Evolutionary conservation across 1,140 invertebrate genomes (phyloP).

Genomic region (Neomicropteryx cornuta): DNA sequence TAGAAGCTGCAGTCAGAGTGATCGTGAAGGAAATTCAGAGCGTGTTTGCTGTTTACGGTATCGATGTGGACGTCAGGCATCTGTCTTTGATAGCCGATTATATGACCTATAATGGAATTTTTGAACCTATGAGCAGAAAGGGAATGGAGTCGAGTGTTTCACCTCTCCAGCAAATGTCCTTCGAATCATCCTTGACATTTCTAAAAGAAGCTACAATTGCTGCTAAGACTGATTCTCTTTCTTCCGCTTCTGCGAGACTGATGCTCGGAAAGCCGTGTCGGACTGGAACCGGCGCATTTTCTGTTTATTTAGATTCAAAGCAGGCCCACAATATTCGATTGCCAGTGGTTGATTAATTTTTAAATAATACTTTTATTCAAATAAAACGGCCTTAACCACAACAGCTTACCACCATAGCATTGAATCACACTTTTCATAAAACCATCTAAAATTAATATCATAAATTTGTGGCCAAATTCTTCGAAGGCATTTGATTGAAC

Average conservation of each 20-base stretch:
- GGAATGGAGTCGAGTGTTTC: slow-evolving; percentile 83
- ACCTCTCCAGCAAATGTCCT: slow-evolving; percentile 96
- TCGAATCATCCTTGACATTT: slow-evolving; percentile 86
- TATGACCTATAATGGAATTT: slow-evolving; percentile 92
- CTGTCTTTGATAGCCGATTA: slow-evolving; percentile 90
- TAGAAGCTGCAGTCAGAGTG: slow-evolving; percentile 87
- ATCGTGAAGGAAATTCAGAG: slow-evolving; percentile 85
- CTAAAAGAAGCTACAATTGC: slow-evolving; percentile 70
- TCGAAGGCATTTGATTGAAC: too few species aligned
- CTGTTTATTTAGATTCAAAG: too few species aligned
- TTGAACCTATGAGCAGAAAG: slow-evolving; percentile 79
- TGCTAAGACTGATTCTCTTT: slow-evolving; percentile 60
- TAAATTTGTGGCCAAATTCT: too few species aligned
- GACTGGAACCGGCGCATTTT: slow-evolving; percentile 79
- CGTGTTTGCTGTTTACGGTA: slow-evolving; percentile 94
- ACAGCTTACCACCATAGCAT: too few species aligned
- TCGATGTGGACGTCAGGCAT: slow-evolving; percentile 89
- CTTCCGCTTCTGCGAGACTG: slow-evolving; percentile 80
- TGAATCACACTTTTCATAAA: too few species aligned
- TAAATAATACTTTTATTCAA: too few species aligned
- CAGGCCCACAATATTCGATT: too few species aligned
- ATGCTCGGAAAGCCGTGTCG: slow-evolving; percentile 75
- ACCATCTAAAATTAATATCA: too few species aligned
- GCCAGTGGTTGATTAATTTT: too few species aligned
- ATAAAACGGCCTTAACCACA: too few species aligned